phyloP scores from a whole-genome alignment of 2,113 vertebrate species.

The Myxocyprinus asiaticus region DNA sequence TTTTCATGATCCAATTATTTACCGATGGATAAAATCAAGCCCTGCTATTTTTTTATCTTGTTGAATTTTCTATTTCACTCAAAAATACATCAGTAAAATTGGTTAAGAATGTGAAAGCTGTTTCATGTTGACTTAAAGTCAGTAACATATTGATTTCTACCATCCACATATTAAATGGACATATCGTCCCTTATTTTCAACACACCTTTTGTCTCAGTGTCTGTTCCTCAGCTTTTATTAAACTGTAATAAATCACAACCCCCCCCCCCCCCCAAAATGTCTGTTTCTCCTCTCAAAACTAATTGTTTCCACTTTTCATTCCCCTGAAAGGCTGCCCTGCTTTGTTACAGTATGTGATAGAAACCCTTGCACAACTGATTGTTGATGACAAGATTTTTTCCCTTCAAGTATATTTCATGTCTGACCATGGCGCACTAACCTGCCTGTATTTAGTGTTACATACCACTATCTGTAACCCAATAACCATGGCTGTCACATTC shows the following conservation, averaged over 20 bases:
- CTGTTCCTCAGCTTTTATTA: not conserved
- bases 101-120: too few species aligned
- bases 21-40: too few species aligned
- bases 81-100: too few species aligned
- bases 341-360: not conserved
- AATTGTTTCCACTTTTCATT: not conserved
- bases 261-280: not conserved
- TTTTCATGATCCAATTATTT: too few species aligned
- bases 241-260: not conserved
- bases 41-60: too few species aligned
- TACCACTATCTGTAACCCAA: constrained; percentile 37
- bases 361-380: not conserved
- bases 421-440: constrained; percentile 16
- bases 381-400: constrained; percentile 5
- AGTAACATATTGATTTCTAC: too few species aligned
- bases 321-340: not conserved
- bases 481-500: constrained; percentile 23
- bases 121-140: too few species aligned
- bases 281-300: constrained; percentile 7
- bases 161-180: too few species aligned
- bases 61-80: too few species aligned
- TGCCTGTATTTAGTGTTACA: constrained; percentile 25
- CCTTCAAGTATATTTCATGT: constrained; percentile 35
- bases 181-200: too few species aligned
- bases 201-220: not conserved